These are phyloP conservation scores for Tricholauxania praeusta DNA, from an alignment of 2,888 invertebrate genomes.

Conservation along the genomic window DNA sequence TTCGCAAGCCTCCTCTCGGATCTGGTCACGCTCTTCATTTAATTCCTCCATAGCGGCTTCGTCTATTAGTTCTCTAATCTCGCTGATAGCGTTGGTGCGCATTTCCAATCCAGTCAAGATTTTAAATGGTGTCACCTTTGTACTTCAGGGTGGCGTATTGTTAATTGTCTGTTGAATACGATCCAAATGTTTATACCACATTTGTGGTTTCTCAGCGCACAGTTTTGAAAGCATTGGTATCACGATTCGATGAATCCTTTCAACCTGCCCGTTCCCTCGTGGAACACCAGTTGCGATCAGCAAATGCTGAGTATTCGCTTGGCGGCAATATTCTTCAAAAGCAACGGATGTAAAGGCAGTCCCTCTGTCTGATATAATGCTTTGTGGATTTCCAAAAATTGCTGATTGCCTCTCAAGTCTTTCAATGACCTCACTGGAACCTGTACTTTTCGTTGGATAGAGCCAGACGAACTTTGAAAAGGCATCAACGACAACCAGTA, in stretches of 20 bases:
- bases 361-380: slow-evolving; percentile 39
- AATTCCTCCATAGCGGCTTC: slow-evolving; percentile 27
- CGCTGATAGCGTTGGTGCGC: neutral
- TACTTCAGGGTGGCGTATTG: slow-evolving; percentile 51
- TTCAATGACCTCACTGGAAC: slow-evolving; percentile 37
- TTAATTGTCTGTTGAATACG: slow-evolving; percentile 53
- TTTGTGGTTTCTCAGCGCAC: slow-evolving; percentile 50
- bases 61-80: slow-evolving; percentile 29
- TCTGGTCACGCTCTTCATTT: slow-evolving; percentile 17
- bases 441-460: no score
- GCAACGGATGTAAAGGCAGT: slow-evolving; percentile 51
- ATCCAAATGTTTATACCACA: slow-evolving; percentile 54
- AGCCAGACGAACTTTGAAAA: no score
- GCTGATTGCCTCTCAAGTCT: slow-evolving; percentile 14
- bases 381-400: slow-evolving; percentile 28
- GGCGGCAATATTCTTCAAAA: slow-evolving; percentile 56
- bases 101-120: slow-evolving; percentile 42
- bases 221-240: slow-evolving; percentile 51
- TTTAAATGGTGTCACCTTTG: slow-evolving; percentile 34
- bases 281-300: slow-evolving; percentile 50
- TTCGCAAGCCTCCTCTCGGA: slow-evolving; percentile 32
- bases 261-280: slow-evolving; percentile 53
- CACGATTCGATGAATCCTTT: slow-evolving; percentile 58
- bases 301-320: slow-evolving; percentile 53
- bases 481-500: slow-evolving; percentile 51